Evolutionary conservation across 2,888 invertebrate genomes (phyloP), one percentile per base, ranked within the genome.

Genomic region (Nemurella pictetii): DNA sequence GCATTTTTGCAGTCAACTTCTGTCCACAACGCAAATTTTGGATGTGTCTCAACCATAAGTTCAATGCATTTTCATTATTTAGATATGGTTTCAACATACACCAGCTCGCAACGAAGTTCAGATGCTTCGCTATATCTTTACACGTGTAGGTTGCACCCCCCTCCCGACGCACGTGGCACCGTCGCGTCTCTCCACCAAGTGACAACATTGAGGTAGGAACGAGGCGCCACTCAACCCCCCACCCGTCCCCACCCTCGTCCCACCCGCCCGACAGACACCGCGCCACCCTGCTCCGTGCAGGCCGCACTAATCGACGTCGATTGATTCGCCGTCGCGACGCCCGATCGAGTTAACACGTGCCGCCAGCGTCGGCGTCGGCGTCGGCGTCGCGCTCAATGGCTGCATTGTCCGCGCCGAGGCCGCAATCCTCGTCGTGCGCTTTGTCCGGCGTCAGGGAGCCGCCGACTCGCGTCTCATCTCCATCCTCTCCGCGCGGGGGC

Each of bases 291-390:
- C n/a, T n/a, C n/a, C n/a, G n/a, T n/a, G n/a, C n/a, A n/a, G n/a
- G n/a, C n/a, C 29, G 80, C 84, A 84, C 85, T 85, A 85, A 85
- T 85, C 83, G 84, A 74, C 72, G 30, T 82, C 78, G 84, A 85
- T 84, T 83, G 84, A 85, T 84, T 84, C 84, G 55, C 55, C n/a
- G 85, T 85, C 82, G 78, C 84, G 78, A 80, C 30, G 35, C 75
- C 77, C 35, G 75, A 27, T 36, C 83, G 85, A 0, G 81, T 30
- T 26, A n/a, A 36, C 80, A 36, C 80, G 80, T 12, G 7, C 30
- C 29, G 81, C 20, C 75, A 20, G 27, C 83, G 7, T 82, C 26
- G 7, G 81, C 29, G 81, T 26, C 75, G 28, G 27, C 83, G 7
- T 82, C 28, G 25, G 35, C 28, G 27, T 27, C 80, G 80, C 36